Percentiles rank a stretch among this genome's conserved stretches.
These are phyloP conservation scores for Isaurus tuberculatus DNA, from an alignment of 92 coral and sea anemone genomes.

Conservation along the genomic window DNA sequence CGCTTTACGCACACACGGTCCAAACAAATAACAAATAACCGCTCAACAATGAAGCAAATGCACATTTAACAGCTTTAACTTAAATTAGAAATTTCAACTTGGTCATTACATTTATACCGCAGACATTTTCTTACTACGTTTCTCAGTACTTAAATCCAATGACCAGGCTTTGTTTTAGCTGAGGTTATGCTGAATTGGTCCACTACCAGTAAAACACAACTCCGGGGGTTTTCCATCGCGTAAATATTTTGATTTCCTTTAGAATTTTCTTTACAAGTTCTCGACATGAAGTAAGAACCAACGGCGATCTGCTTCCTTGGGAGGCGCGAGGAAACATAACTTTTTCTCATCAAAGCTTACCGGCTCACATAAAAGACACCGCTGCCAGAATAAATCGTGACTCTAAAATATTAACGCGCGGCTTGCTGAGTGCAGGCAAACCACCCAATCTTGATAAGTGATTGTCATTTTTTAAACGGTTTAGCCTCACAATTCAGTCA, in stretches of 20 bases:
- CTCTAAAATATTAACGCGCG: conserved; percentile 69
- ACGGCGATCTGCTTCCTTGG: conserved; percentile 53
- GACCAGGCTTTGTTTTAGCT: conserved; percentile 36
- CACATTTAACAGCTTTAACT: conserved; percentile 54
- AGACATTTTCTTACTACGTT: conserved; percentile 21
- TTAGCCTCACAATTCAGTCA: conserved; percentile 59
- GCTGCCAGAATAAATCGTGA: conserved; percentile 65
- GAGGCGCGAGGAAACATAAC: conserved; percentile 67
- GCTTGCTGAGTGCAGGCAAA: conserved; percentile 51
- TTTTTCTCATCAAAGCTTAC: conserved; percentile 87
- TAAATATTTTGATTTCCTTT: conserved; percentile 62
- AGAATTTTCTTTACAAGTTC: conserved; percentile 42
- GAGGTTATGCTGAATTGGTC: conserved; percentile 25
- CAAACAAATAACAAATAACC: conserved; percentile 8
- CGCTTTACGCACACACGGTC: background rate
- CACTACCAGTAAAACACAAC: conserved; percentile 9
- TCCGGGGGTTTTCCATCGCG: conserved; percentile 32
- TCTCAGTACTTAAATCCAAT: conserved; percentile 54
- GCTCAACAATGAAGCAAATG: conserved; percentile 44
- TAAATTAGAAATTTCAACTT: conserved; percentile 21
- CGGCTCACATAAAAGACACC: conserved; percentile 87
- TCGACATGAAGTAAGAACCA: conserved; percentile 63
- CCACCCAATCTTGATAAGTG: conserved; percentile 67
- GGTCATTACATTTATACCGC: conserved; percentile 42
- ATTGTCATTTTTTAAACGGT: conserved; percentile 56